Evolutionary conservation across 2,888 invertebrate species (phyloP).

Genomic region (Tortrix viridana): DNA sequence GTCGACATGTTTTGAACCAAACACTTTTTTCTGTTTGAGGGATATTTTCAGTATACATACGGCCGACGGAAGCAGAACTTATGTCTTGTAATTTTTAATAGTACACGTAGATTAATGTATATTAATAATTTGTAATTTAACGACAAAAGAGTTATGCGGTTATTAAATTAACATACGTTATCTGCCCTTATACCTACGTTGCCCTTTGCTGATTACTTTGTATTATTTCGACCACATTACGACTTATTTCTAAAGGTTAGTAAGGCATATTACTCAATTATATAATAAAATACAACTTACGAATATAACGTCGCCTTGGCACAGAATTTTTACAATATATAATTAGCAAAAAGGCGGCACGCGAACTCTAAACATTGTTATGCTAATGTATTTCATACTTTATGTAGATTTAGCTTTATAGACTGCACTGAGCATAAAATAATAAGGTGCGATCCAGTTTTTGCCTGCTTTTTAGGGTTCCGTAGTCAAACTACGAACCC

Average conservation of each 20-base stretch:
- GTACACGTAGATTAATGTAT: too few relatives aligned
- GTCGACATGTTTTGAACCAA: too few relatives aligned
- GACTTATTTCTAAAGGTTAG: conserved; percentile 31
- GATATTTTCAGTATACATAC: too few relatives aligned
- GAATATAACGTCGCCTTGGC: conserved; percentile 54
- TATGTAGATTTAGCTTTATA: conserved; percentile 26
- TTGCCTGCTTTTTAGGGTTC: neutral
- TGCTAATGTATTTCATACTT: conserved; percentile 43
- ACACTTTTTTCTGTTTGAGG: too few relatives aligned
- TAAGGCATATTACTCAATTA: conserved; percentile 18
- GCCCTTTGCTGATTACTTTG: conserved; percentile 5
- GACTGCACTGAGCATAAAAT: conserved; percentile 10
- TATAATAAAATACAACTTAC: conserved; percentile 31
- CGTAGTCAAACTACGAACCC: too few relatives aligned
- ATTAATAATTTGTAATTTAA: too few relatives aligned
- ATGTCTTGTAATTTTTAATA: too few relatives aligned
- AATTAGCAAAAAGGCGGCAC: conserved; percentile 50
- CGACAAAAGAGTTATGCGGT: too few relatives aligned
- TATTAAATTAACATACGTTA: too few relatives aligned
- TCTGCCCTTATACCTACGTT: neutral
- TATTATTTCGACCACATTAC: conserved; percentile 8
- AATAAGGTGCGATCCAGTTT: neutral
- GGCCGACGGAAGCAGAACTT: too few relatives aligned
- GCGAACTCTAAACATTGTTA: conserved; percentile 44
- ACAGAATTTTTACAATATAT: conserved; percentile 61